Evolutionary conservation across 2,113 vertebrate genomes (phyloP), one percentile per base, ranked within the genome.

Genomic region (Pseudopipra pipra): DNA sequence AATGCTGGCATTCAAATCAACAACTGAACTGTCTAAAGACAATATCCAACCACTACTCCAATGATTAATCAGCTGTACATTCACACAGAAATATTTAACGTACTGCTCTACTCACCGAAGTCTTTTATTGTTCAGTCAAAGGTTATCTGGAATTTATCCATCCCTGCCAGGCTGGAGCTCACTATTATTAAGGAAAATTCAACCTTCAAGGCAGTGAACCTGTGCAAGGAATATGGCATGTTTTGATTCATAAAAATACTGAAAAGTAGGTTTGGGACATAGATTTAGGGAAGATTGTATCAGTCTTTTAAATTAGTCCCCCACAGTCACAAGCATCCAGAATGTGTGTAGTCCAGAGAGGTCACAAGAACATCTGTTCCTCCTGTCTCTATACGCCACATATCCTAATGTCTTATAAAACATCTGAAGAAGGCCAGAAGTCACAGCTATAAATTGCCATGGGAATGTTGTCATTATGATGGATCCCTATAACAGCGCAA

Each of bases 1-100:
- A 96, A 97, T 86, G 27, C n/a, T 91, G 94, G 90, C 90, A 92
- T 95, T 96, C 87, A 93, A 6, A 56, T 74, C 75, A 74, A 27
- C 1, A 31, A 74, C 82, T 67, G 67, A 93, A 90, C 75, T 52
- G 73, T 65, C 78, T 71, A 91, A 97, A 93, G 81, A 88, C 67
- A 87, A 74, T 77, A 35, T 91, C 51, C 92, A 97, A 96, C 83
- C 61, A 80, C 39, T 90, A 67, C 24, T 77, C 33, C 51, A 71
- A 15, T 71, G 75, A 88, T 88, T 96, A 95, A 67, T 83, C 71
- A 91, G 74, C 49, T 80, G 71, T 83, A 85, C 27, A 59, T 80
- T 90, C 85, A 47, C 72, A 85, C 12, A 83, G 79, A 93, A 94
- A 93, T 91, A 84, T 96, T 86, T 93, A 72, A 95, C n/a, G 52